Conservation (phyloP, 2,888 invertebrate genomes). For the Schizaphis graminum region DNA sequence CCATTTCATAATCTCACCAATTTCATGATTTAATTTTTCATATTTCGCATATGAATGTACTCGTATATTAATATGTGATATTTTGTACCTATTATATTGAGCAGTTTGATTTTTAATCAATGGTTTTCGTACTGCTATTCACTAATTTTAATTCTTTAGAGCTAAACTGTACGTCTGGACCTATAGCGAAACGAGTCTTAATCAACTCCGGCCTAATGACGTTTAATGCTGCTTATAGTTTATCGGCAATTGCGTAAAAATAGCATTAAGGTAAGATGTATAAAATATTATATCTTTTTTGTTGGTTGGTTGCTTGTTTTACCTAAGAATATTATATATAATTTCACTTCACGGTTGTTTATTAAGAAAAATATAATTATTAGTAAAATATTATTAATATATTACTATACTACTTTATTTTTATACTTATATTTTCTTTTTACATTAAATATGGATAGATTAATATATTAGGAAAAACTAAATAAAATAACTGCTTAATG, state of each 20-base stretch:
- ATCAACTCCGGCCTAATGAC: background rate
- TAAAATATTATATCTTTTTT: background rate
- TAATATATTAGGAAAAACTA: background rate
- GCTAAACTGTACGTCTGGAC: background rate
- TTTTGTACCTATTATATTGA: background rate
- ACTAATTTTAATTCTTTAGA: background rate
- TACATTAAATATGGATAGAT: background rate
- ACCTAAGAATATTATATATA: background rate
- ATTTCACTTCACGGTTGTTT: background rate
- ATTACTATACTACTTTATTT: too few species aligned
- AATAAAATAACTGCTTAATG: background rate
- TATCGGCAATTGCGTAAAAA: background rate
- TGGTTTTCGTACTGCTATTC: background rate
- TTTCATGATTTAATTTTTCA: too few species aligned
- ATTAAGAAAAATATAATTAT: background rate
- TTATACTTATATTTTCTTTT: too few species aligned
- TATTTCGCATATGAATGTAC: too few species aligned
- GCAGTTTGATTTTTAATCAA: background rate
- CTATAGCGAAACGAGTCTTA: background rate
- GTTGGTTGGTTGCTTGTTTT: background rate
- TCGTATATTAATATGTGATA: too few species aligned
- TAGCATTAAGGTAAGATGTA: background rate
- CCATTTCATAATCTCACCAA: too few species aligned
- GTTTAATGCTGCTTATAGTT: background rate
- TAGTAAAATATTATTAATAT: background rate